Evolutionary conservation across 2,113 vertebrate species (phyloP).

Genomic region (Cranoglanis bouderius): DNA sequence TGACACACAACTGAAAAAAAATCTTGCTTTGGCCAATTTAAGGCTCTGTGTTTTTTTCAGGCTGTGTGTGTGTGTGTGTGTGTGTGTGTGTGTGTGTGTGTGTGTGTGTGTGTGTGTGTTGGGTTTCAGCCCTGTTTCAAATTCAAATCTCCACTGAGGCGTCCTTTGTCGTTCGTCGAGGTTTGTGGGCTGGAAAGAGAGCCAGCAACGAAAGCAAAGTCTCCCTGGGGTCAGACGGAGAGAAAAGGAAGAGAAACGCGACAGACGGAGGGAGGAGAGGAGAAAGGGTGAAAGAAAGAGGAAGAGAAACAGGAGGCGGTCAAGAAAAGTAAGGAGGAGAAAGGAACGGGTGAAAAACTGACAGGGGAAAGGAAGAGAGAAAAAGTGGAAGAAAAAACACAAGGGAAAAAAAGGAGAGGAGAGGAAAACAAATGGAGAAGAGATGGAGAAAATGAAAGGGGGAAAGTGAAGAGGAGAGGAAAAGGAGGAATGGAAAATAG

Average conservation of each 20-base stretch:
- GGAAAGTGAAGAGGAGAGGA: too few species aligned
- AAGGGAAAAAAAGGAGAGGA: background rate
- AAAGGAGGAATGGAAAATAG: too few species aligned
- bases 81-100: constrained; percentile 23
- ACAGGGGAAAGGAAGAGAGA: background rate
- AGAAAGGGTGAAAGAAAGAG: constrained; percentile 44
- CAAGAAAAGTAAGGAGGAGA: background rate
- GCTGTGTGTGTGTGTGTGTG: constrained; percentile 3
- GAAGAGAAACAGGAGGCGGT: background rate
- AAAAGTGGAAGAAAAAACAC: too few species aligned
- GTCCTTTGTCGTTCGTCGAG: constrained; percentile 69
- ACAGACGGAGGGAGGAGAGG: constrained; percentile 23
- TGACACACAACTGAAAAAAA: background rate
- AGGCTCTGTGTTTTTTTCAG: constrained; percentile 12
- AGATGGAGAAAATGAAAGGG: too few species aligned
- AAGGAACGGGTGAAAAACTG: too few species aligned
- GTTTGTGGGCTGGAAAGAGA: constrained; percentile 74
- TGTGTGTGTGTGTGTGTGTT: constrained; percentile 16
- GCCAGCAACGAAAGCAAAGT: constrained; percentile 67
- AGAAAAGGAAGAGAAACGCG: constrained; percentile 42
- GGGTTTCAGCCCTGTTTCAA: constrained; percentile 66
- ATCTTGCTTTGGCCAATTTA: background rate
- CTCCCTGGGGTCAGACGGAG: constrained; percentile 65
- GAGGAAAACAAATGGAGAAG: background rate
- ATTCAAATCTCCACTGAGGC: constrained; percentile 75